Conservation (phyloP, 2,113 vertebrate species). For the Sinocyclocheilus rhinocerous region DNA sequence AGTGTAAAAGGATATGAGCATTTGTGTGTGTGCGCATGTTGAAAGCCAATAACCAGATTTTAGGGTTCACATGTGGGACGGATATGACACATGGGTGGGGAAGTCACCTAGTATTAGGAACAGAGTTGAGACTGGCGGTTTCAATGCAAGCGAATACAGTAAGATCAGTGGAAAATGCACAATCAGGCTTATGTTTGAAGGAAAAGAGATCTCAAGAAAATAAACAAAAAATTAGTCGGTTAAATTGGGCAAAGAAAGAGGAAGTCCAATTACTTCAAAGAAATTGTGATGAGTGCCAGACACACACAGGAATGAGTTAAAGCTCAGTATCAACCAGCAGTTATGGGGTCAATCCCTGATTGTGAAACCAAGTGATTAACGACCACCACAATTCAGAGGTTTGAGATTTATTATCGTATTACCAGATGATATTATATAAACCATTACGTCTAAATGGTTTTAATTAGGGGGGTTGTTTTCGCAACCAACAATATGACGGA, state of each 20-base stretch:
- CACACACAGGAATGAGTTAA: constrained; percentile 14
- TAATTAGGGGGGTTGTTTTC: neutral
- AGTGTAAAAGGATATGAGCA: constrained; percentile 51
- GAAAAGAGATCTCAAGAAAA: neutral
- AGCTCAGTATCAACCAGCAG: constrained; percentile 34
- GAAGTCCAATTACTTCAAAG: constrained; percentile 39
- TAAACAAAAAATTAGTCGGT: neutral
- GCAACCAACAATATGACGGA: neutral
- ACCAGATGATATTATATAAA: neutral
- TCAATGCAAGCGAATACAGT: constrained; percentile 9
- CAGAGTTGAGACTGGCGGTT: neutral
- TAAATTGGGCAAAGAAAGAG: constrained; percentile 32
- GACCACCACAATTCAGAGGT: neutral
- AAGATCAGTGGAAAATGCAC: neutral
- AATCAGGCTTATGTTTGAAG: neutral
- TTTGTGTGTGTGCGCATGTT: neutral
- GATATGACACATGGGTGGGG: neutral
- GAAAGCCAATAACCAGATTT: constrained; percentile 25
- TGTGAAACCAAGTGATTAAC: constrained; percentile 10
- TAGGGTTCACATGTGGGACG: constrained; percentile 21
- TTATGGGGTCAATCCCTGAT: constrained; percentile 48
- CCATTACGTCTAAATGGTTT: neutral
- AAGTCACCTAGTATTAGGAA: constrained; percentile 1
- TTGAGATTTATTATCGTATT: constrained; percentile 9
- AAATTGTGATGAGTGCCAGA: constrained; percentile 31